These are phyloP conservation scores for Cryptus armator DNA, from an alignment of 2,888 invertebrate genomes.

Conservation along the genomic window DNA sequence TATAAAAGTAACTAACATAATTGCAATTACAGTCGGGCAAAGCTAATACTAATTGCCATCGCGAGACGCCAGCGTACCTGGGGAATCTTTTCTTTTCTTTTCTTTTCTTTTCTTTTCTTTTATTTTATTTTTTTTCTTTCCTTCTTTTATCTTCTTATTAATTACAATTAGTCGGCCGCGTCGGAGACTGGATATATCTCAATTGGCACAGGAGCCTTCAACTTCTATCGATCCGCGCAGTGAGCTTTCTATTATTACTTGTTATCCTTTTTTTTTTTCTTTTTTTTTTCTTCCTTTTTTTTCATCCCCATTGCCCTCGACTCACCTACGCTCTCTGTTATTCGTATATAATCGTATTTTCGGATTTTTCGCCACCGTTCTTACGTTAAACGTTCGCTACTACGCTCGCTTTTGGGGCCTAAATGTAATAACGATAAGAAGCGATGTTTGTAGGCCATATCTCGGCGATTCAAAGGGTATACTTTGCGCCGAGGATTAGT, in stretches of 20 bases:
- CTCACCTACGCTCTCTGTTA: slow-evolving; percentile 23
- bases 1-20: slow-evolving; percentile 73
- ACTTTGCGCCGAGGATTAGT: slow-evolving; percentile 59
- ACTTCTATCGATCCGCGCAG: slow-evolving; percentile 9
- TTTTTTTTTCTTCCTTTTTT: not conserved
- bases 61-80: slow-evolving; percentile 61
- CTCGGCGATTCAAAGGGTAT: slow-evolving; percentile 56
- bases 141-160: slow-evolving; percentile 40
- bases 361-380: slow-evolving; percentile 20
- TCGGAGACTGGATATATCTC: slow-evolving; percentile 41
- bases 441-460: slow-evolving; percentile 61
- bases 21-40: slow-evolving; percentile 70
- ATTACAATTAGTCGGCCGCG: slow-evolving; percentile 61
- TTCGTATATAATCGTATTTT: slow-evolving; percentile 7
- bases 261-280: not conserved
- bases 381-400: slow-evolving; percentile 28
- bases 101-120: slow-evolving; percentile 26
- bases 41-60: slow-evolving; percentile 67
- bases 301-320: slow-evolving; percentile 10
- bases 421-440: slow-evolving; percentile 67
- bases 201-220: slow-evolving; percentile 50
- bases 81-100: slow-evolving; percentile 40
- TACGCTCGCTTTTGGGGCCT: slow-evolving; percentile 48
- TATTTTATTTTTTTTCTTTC: slow-evolving; percentile 10
- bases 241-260: not conserved